Evolutionary conservation across 2,113 vertebrate genomes (phyloP).

Genomic region (Rhinichthys klamathensis): DNA sequence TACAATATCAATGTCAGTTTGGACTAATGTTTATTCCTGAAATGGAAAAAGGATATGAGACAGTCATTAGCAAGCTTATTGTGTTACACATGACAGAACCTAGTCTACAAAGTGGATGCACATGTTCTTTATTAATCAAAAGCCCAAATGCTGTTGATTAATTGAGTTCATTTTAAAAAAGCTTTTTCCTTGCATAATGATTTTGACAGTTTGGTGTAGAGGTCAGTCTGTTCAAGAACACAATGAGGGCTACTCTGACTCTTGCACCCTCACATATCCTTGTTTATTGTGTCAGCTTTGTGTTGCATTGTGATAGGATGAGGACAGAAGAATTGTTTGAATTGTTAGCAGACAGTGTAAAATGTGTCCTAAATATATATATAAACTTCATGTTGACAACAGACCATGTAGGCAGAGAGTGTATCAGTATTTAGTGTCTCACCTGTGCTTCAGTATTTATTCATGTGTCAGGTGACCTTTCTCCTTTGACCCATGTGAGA

Average conservation of each 20-base stretch:
- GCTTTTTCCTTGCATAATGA: background rate
- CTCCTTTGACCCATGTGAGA: conserved; percentile 36
- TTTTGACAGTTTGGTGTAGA: conserved; percentile 8
- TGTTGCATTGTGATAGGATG: conserved; percentile 19
- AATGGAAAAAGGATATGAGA: conserved; percentile 20
- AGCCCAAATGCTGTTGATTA: conserved; percentile 25
- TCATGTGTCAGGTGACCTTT: conserved; percentile 32
- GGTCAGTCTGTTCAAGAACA: background rate
- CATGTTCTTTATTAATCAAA: conserved; percentile 5
- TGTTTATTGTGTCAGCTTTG: conserved; percentile 24
- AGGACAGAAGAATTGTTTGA: background rate
- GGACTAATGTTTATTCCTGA: conserved; percentile 50
- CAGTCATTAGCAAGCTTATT: conserved; percentile 39
- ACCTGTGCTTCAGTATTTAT: conserved; percentile 12
- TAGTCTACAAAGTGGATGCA: conserved; percentile 8
- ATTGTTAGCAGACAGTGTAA: background rate
- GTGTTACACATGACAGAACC: conserved; percentile 11
- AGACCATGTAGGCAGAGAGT: background rate
- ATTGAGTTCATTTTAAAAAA: conserved; percentile 8
- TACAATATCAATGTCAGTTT: conserved; percentile 44
- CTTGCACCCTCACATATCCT: background rate
- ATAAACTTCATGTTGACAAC: no score
- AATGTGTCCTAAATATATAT: background rate
- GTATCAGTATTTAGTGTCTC: conserved; percentile 5
- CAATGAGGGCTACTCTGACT: background rate